phyloP scores from a whole-genome alignment of 2,888 invertebrate species.

The Callinectes sapidus region DNA sequence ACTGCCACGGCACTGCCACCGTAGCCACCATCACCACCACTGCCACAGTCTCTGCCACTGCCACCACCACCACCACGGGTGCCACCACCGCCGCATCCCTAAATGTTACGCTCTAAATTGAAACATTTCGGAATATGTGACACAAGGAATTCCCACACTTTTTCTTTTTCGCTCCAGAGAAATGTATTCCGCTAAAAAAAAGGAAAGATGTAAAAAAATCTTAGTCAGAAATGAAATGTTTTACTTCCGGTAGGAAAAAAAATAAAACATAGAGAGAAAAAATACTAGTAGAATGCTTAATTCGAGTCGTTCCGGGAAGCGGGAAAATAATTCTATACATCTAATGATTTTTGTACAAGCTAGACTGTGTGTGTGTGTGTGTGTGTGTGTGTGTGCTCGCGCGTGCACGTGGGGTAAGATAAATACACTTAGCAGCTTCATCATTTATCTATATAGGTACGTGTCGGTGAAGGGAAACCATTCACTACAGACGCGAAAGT shows the following conservation, averaged over 20 bases:
- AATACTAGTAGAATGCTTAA: conserved; percentile 14
- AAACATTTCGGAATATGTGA: conserved; percentile 31
- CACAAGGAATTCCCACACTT: background rate
- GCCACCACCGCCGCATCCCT: background rate
- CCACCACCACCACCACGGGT: too few relatives aligned
- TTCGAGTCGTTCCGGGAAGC: background rate
- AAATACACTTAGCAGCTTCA: background rate
- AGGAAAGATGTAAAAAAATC: background rate
- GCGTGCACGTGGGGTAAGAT: background rate
- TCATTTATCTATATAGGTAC: background rate
- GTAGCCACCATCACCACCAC: too few relatives aligned
- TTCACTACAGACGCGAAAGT: too few relatives aligned
- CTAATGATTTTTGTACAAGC: background rate
- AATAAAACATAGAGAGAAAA: background rate
- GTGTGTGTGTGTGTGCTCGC: background rate
- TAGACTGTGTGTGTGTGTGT: background rate
- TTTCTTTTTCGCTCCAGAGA: background rate
- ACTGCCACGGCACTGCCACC: too few relatives aligned
- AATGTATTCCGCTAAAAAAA: conserved; percentile 20
- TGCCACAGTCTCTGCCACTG: too few relatives aligned
- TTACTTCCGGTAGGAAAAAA: background rate
- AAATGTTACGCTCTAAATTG: conserved; percentile 14
- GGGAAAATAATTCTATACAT: background rate
- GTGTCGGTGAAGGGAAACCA: too few relatives aligned
- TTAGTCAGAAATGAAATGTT: conserved; percentile 31